A percentile compares a stretch with the other conserved stretches of the same genome.
phyloP scores from a whole-genome alignment of 2,113 vertebrate genomes.

The Rhombomys opimus region DNA sequence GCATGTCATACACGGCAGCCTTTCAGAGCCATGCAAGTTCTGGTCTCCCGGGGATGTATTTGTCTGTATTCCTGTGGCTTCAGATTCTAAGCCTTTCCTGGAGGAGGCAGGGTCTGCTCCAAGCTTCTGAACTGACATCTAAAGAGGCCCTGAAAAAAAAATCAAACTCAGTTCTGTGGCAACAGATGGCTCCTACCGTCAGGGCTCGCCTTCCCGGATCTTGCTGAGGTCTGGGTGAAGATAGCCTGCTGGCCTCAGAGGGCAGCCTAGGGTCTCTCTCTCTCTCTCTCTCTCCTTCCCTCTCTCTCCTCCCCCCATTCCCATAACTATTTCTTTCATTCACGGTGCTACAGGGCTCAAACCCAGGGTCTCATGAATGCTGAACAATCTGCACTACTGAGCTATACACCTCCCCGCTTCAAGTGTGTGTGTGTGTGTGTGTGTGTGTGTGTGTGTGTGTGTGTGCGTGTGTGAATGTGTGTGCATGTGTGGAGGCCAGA shows the following conservation, averaged over 20 bases:
- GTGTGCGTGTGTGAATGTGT: neutral
- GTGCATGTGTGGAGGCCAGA: neutral
- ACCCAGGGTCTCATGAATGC: neutral
- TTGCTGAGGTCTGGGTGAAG: rapidly evolving
- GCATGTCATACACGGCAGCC: rapidly evolving
- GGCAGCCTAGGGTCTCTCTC: no score
- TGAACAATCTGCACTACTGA: neutral
- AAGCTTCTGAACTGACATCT: neutral
- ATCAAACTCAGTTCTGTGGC: neutral
- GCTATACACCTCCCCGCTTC: neutral
- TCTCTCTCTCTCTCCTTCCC: rapidly evolving
- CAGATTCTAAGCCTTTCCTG: neutral
- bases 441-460: neutral
- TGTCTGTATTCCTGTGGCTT: neutral
- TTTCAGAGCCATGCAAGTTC: neutral
- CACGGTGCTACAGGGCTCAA: no score
- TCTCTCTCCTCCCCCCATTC: rapidly evolving
- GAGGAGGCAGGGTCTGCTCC: no score
- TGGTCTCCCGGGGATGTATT: rapidly evolving
- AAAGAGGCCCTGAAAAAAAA: neutral
- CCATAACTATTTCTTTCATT: neutral
- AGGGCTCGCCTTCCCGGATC: neutral
- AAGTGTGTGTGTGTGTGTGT: neutral
- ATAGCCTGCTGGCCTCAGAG: neutral
- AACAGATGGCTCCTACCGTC: rapidly evolving